Percentiles rank a stretch among this genome's conserved stretches.
These are phyloP conservation scores for Sciurus niger DNA, from an alignment of 2,113 vertebrate species.

Conservation along the genomic window DNA sequence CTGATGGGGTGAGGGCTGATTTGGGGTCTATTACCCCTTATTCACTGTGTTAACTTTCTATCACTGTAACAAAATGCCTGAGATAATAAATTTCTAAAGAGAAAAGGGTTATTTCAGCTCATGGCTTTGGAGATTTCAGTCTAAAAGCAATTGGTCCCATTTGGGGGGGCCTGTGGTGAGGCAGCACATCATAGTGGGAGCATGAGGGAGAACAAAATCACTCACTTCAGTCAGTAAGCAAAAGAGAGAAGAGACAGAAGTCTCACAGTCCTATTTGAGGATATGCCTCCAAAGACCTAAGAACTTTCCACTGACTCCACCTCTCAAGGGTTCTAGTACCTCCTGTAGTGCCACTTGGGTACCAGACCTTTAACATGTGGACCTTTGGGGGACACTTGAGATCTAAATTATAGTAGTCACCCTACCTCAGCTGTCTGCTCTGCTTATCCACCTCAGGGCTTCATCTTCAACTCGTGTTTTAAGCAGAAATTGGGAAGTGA, in stretches of 20 bases:
- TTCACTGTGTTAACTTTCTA: neutral
- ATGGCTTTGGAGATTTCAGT: neutral
- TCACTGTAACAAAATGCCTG: neutral
- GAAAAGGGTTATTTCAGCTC: neutral
- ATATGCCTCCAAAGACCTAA: neutral
- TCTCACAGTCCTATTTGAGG: neutral
- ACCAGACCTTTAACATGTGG: neutral
- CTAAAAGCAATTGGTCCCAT: neutral
- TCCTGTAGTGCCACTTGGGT: no score
- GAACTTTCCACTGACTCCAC: neutral
- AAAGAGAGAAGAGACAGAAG: neutral
- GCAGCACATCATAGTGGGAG: neutral
- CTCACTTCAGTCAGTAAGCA: neutral
- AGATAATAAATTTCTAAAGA: neutral
- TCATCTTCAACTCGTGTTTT: neutral
- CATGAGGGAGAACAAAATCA: neutral
- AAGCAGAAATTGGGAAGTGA: neutral
- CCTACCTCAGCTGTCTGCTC: neutral
- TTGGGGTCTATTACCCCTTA: fast-evolving
- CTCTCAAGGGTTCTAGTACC: neutral
- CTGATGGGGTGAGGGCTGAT: neutral
- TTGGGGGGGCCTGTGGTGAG: neutral
- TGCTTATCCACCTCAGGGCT: neutral
- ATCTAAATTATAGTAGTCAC: neutral
- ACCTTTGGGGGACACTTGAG: neutral